Evolutionary conservation across 2,113 vertebrate genomes (phyloP).

Genomic region (Sebastes schlegelii): DNA sequence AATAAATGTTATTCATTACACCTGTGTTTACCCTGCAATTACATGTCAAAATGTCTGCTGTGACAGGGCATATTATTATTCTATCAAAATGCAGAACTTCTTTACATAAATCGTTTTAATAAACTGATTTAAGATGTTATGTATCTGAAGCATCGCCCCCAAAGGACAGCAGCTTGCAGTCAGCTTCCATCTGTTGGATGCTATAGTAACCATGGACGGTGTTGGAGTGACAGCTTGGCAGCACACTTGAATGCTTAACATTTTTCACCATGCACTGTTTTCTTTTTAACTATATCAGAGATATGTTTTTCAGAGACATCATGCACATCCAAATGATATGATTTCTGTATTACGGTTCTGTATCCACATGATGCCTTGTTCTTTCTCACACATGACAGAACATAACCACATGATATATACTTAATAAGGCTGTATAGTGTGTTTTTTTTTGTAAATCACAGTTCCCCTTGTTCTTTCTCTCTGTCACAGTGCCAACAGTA

Average conservation of each 20-base stretch:
- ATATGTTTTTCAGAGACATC: conserved; percentile 12
- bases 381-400: neutral
- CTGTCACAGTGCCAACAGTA: conserved; percentile 90
- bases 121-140: conserved; percentile 29
- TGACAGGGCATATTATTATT: neutral
- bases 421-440: neutral
- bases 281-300: conserved; percentile 5
- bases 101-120: conserved; percentile 1
- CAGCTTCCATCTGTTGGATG: conserved; percentile 70
- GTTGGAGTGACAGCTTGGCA: conserved; percentile 56
- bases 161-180: conserved; percentile 56
- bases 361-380: neutral
- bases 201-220: conserved; percentile 42
- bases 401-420: neutral
- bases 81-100: neutral
- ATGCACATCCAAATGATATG: neutral
- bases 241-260: conserved; percentile 33
- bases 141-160: conserved; percentile 1
- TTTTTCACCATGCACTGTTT: conserved; percentile 32
- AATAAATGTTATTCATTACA: no score
- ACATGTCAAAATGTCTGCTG: no score
- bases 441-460: neutral
- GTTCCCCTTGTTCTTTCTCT: conserved; percentile 18
- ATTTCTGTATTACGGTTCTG: neutral
- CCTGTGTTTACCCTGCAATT: no score